These are phyloP conservation scores for Microcebus griseorufus DNA, from an alignment of 2,113 vertebrate species.

Conservation along the genomic window DNA sequence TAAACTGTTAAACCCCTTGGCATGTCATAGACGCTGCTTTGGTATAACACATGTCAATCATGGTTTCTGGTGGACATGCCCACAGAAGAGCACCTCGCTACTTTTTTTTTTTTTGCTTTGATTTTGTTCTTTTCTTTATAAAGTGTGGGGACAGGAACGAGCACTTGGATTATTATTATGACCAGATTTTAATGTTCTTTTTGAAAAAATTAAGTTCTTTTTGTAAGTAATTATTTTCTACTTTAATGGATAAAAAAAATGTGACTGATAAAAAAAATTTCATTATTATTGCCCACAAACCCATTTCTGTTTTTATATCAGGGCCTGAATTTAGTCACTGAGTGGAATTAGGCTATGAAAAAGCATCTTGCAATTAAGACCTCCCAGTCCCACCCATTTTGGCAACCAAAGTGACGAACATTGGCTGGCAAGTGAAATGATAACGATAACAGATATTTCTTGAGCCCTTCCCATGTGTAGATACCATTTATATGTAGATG, in stretches of 20 bases:
- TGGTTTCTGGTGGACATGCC: neutral
- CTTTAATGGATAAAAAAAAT: neutral
- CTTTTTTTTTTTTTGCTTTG: neutral
- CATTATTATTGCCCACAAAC: neutral
- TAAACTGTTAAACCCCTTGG: constrained; percentile 30
- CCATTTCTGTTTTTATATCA: constrained; percentile 60
- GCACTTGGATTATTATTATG: neutral
- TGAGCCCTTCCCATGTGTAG: neutral
- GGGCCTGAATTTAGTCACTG: constrained; percentile 82
- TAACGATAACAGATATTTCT: neutral
- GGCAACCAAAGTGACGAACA: constrained; percentile 77
- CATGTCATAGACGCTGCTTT: neutral
- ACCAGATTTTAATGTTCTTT: neutral
- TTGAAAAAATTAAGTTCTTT: neutral
- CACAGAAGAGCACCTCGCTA: neutral
- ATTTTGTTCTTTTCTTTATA: neutral
- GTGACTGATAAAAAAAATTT: neutral
- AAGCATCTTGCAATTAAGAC: constrained; percentile 83
- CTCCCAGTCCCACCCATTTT: constrained; percentile 63
- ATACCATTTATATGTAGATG: neutral
- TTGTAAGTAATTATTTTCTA: constrained; percentile 43
- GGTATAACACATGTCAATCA: neutral
- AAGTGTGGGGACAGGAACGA: neutral
- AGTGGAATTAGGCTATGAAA: constrained; percentile 85
- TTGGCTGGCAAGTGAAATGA: constrained; percentile 76